Conservation (phyloP, 2,113 vertebrate species). For the Ramphastos sulfuratus region DNA sequence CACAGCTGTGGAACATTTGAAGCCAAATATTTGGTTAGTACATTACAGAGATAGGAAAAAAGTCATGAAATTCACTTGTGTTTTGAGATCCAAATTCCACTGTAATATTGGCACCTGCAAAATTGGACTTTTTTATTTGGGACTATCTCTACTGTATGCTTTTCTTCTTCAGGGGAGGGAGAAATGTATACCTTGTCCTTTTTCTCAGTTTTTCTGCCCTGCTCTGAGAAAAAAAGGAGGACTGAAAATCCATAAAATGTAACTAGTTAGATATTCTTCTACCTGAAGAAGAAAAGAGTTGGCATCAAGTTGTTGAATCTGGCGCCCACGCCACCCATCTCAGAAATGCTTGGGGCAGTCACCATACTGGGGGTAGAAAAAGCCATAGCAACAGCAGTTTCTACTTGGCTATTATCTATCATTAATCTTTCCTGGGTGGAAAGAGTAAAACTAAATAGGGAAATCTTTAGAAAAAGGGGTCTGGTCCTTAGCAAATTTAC, state of each 20-base stretch:
- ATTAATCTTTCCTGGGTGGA: neutral
- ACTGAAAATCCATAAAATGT: neutral
- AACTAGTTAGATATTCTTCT: neutral
- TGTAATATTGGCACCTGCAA: neutral
- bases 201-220: neutral
- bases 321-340: neutral
- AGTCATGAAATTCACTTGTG: neutral
- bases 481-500: neutral
- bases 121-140: neutral
- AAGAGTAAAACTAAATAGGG: neutral
- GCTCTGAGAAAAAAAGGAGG: neutral
- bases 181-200: neutral
- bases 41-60: slow-evolving; percentile 4
- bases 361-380: accelerated
- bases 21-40: neutral
- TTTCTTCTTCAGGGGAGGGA: neutral
- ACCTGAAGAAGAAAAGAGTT: neutral
- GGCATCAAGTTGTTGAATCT: neutral
- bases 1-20: neutral
- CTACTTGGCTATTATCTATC: neutral
- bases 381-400: neutral
- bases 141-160: neutral
- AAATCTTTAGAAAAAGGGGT: neutral
- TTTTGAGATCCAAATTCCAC: neutral
- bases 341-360: neutral